Base-by-base conservation (phyloP, 2,888 invertebrate genomes). In the Acholoe squamosa region DNA sequence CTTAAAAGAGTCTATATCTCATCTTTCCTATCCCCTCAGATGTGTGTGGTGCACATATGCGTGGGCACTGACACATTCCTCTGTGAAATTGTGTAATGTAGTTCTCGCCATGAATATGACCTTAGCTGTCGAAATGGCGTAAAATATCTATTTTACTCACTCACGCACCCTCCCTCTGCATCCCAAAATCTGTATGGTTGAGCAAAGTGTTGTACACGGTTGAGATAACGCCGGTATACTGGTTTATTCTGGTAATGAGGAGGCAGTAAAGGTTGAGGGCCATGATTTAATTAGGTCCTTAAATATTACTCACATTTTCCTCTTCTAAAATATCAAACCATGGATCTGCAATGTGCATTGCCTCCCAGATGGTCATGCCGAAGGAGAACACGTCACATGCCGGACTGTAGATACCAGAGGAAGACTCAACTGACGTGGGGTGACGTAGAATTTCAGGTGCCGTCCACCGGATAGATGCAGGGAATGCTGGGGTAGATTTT, bases 351-450 rank as follows among this genome's bases (percentile, higher is more conserved):
- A 92, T 92, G 33, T 93, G 92, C 10, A 94, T 91, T 7, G 95
- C 89, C 91, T 95, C 95, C 95, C 95, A 95, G 93, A 95, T 93
- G 28, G 93, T 92, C 92, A 95, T 93, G 10, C 94, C 94, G 92
- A 94, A 95, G 7, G 95, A 95, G 92, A 94, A 95, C 0, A 95
- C 94, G 90, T 95, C 95, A 84, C 93, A 93, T 0, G 93, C 92
- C 14, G 93, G 92, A 0, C 94, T 93, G 91, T 95, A 94, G 43
- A 93, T 86, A 0, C 91, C 92, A 10, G 91, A 91, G 1, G 91
- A 91, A 12, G 92, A 91, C 14, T 91, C 91, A 5, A 91, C 90
- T 0, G 93, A 92, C 25, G 91, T 92, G 12, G 95, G 94, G 89
- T 94, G 90, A 0, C 91, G 84, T 54, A 95, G 91, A 0, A 95